Conservation (phyloP, 2,888 invertebrate species). For the Hemithea aestivaria region DNA sequence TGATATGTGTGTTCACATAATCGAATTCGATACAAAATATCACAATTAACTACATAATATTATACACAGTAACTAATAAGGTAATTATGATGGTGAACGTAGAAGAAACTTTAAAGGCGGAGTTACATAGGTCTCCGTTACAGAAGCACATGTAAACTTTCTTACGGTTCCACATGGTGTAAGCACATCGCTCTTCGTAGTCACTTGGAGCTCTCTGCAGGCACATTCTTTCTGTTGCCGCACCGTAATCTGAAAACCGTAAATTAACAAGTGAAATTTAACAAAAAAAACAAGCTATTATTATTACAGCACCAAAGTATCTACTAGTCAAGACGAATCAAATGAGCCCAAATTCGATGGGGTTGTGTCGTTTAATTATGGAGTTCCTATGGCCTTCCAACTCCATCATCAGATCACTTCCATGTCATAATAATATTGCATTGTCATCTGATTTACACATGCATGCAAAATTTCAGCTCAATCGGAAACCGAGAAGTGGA, state of each 20-base stretch:
- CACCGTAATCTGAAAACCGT: slow-evolving; percentile 85
- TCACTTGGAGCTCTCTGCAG: slow-evolving; percentile 93
- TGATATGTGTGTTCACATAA: too few species aligned
- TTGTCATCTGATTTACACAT: too few species aligned
- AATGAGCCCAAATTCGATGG: too few species aligned
- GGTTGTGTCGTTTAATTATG: too few species aligned
- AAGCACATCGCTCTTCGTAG: slow-evolving; percentile 92
- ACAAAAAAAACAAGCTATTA: neutral
- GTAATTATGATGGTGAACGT: slow-evolving; percentile 35
- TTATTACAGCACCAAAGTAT: too few species aligned
- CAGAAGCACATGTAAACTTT: slow-evolving; percentile 95
- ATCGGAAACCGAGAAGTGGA: too few species aligned
- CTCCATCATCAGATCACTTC: too few species aligned
- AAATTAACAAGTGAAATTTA: neutral
- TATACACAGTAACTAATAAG: slow-evolving; percentile 30
- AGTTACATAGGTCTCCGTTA: slow-evolving; percentile 92
- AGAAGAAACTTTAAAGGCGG: slow-evolving; percentile 36
- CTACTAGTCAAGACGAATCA: too few species aligned
- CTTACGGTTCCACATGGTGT: slow-evolving; percentile 89
- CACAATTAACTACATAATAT: slow-evolving; percentile 15
- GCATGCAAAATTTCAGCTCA: too few species aligned
- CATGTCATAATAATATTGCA: too few species aligned
- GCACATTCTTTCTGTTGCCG: slow-evolving; percentile 92
- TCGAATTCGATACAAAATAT: too few species aligned
- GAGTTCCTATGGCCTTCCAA: too few species aligned